A percentile compares a stretch with the other conserved stretches of the same genome.
Conservation (phyloP, 2,113 vertebrate species). For the Mus spicilegus region DNA sequence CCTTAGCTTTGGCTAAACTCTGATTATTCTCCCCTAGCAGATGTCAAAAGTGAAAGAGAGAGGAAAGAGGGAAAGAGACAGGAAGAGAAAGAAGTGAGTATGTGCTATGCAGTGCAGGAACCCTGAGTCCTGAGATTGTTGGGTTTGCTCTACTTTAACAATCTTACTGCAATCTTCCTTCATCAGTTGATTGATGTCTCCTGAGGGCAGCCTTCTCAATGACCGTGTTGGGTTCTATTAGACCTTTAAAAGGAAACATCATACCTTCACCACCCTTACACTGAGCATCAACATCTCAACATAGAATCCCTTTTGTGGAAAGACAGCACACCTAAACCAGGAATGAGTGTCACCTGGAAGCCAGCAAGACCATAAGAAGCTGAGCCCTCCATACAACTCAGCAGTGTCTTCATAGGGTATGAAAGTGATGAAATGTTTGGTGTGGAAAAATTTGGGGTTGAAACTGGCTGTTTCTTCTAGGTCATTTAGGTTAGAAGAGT, state of each 20-base stretch:
- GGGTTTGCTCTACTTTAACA: not conserved
- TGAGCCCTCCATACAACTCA: not conserved
- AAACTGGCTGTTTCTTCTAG: not conserved
- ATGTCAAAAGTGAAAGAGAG: not conserved
- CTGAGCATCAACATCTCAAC: not conserved
- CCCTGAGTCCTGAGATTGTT: not conserved
- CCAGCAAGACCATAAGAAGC: not conserved
- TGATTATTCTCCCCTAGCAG: not conserved
- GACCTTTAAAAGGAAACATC: not conserved
- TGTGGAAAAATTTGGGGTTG: not conserved
- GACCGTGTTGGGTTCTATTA: too few relatives aligned
- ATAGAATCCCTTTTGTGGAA: not conserved
- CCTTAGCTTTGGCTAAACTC: not conserved
- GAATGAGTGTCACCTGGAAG: not conserved
- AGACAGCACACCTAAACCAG: not conserved
- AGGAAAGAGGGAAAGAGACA: too few relatives aligned
- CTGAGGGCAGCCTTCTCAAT: not conserved
- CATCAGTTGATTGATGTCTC: not conserved
- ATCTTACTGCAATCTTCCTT: not conserved
- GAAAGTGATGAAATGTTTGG: not conserved
- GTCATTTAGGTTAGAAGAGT: not conserved
- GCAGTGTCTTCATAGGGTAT: not conserved
- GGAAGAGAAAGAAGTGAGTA: too few relatives aligned
- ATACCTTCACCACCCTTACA: not conserved
- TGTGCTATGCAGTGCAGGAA: too few relatives aligned